Percentiles rank a stretch among this genome's conserved stretches.
phyloP scores from a whole-genome alignment of 2,113 vertebrate genomes.

The Forbesichthys agassizii region DNA sequence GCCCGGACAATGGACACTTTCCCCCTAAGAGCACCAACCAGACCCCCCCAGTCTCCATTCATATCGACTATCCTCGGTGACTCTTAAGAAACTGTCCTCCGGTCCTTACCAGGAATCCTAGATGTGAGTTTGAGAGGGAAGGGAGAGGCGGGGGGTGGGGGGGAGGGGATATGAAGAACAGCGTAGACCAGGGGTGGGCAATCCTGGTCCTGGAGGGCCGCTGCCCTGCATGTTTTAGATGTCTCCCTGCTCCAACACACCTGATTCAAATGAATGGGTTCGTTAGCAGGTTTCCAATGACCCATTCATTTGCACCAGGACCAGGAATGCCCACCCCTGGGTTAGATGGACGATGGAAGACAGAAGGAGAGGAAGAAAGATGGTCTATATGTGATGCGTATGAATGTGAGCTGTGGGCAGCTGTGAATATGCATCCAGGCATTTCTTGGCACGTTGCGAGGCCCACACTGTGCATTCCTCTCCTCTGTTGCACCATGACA shows the following conservation, averaged over 20 bases:
- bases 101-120: constrained; percentile 23
- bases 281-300: no score
- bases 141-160: constrained; percentile 15
- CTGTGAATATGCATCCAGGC: constrained; percentile 71
- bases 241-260: no score
- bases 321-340: no score
- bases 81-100: constrained; percentile 22
- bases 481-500: constrained; percentile 19
- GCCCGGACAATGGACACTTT: constrained; percentile 63
- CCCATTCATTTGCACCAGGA: no score
- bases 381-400: constrained; percentile 53
- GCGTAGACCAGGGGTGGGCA: constrained; percentile 16
- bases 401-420: constrained; percentile 67
- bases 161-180: constrained; percentile 16
- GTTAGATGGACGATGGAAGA: constrained; percentile 34
- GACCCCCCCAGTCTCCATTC: constrained; percentile 57
- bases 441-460: constrained; percentile 62
- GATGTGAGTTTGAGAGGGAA: constrained; percentile 35
- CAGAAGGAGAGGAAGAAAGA: constrained; percentile 33
- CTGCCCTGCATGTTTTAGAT: no score
- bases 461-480: constrained; percentile 76
- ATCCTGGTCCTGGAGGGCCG: no score
- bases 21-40: constrained; percentile 77
- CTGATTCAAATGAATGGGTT: no score
- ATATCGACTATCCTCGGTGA: constrained; percentile 14